These are phyloP conservation scores for Paragorgia papillata DNA, from an alignment of 92 coral and sea anemone genomes.

Conservation along the genomic window DNA sequence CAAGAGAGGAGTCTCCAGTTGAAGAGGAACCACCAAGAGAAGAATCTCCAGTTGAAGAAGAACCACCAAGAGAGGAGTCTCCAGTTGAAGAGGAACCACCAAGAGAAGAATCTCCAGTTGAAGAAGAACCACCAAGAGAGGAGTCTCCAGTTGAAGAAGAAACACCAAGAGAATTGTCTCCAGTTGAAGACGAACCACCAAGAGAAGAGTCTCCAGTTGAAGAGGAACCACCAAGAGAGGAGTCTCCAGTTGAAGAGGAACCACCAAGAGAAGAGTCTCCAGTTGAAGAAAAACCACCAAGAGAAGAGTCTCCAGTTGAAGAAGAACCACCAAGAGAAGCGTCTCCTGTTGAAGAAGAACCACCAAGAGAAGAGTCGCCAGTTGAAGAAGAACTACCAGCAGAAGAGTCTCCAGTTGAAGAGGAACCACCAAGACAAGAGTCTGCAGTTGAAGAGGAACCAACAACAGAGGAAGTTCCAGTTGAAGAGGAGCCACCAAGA, in stretches of 20 bases:
- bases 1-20: slow-evolving; percentile 78
- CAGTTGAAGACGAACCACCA: not conserved
- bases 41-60: slow-evolving; percentile 53
- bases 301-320: slow-evolving; percentile 65
- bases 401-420: slow-evolving; percentile 66
- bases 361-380: slow-evolving; percentile 66
- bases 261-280: not conserved
- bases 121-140: slow-evolving; percentile 39
- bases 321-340: slow-evolving; percentile 78
- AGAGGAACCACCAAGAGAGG: not conserved
- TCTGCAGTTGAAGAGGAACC: not conserved
- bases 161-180: not conserved
- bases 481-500: slow-evolving; percentile 50
- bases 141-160: not conserved
- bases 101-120: slow-evolving; percentile 80
- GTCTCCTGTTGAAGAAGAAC: slow-evolving; percentile 26
- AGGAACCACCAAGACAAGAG: slow-evolving; percentile 66
- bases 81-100: slow-evolving; percentile 70
- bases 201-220: not conserved
- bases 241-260: not conserved
- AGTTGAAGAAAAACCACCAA: slow-evolving; percentile 43
- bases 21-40: slow-evolving; percentile 66
- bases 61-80: slow-evolving; percentile 66
- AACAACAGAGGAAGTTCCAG: slow-evolving; percentile 53
- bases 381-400: slow-evolving; percentile 62